A percentile compares a stretch with the other conserved stretches of the same genome.
Conservation (phyloP, 2,888 invertebrate genomes). For the Lissonota sp. region DNA sequence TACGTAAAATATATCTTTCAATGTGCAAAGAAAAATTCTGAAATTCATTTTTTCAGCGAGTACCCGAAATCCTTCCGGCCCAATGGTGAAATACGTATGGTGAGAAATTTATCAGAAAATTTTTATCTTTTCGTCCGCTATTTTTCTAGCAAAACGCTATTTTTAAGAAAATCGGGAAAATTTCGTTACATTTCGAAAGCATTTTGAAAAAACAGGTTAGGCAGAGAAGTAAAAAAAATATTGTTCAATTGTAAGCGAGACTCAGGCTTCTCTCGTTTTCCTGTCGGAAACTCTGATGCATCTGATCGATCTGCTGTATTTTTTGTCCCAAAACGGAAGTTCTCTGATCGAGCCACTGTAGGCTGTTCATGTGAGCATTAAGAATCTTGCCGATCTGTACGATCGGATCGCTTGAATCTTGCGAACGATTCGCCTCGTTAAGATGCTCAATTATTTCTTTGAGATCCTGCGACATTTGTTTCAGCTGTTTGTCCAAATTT, state of each 20-base stretch:
- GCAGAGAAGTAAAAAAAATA: too few relatives aligned
- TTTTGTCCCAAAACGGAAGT: constrained; percentile 91
- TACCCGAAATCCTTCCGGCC: not conserved
- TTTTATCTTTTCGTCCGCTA: too few relatives aligned
- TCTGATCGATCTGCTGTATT: constrained; percentile 92
- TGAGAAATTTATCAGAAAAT: too few relatives aligned
- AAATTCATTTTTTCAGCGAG: constrained; percentile 6
- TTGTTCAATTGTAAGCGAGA: constrained; percentile 84
- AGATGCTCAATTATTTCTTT: constrained; percentile 98
- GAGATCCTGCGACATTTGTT: constrained; percentile 97
- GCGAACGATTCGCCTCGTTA: constrained; percentile 93
- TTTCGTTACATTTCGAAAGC: too few relatives aligned
- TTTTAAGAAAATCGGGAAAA: too few relatives aligned
- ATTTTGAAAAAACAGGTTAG: too few relatives aligned
- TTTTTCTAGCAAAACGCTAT: too few relatives aligned
- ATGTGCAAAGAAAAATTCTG: constrained; percentile 1
- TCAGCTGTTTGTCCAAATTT: constrained; percentile 95
- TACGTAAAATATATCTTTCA: constrained; percentile 63
- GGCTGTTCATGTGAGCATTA: constrained; percentile 97
- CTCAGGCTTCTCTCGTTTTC: constrained; percentile 90
- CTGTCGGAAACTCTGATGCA: constrained; percentile 90
- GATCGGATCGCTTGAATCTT: constrained; percentile 94
- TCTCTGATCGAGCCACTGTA: constrained; percentile 97
- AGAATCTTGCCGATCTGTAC: constrained; percentile 96
- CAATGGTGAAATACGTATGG: not conserved